A percentile compares a stretch with the other conserved stretches of the same genome.
These are phyloP conservation scores for Phaethon lepturus DNA, from an alignment of 2,113 vertebrate species.

Conservation along the genomic window DNA sequence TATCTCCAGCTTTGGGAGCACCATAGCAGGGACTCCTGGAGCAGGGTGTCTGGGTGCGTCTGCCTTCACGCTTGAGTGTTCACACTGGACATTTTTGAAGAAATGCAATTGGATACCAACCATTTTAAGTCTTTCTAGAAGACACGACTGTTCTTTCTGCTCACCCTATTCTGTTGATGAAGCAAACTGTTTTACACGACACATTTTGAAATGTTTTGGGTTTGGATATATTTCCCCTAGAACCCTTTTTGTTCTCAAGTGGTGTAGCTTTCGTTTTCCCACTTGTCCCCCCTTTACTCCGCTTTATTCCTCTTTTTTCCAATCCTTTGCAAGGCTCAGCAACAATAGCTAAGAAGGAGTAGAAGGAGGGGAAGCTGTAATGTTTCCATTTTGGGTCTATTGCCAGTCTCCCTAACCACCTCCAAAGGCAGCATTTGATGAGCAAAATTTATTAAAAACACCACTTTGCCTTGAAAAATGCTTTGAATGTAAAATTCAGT, in stretches of 20 bases:
- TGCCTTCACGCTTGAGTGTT: fast-evolving
- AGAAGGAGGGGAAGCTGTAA: neutral
- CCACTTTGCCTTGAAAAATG: neutral
- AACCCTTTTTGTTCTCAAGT: neutral
- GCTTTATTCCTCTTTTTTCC: neutral
- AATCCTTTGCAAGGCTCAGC: neutral
- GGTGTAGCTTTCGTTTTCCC: neutral
- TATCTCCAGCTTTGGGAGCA: neutral
- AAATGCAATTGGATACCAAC: fast-evolving
- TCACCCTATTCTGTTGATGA: neutral
- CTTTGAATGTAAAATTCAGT: neutral
- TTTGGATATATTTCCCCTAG: neutral
- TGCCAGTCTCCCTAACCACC: neutral
- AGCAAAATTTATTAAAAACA: neutral
- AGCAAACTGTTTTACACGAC: neutral
- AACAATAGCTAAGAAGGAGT: neutral
- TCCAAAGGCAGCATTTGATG: neutral
- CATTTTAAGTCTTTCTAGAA: neutral
- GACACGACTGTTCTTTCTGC: neutral
- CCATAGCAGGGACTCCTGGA: neutral
- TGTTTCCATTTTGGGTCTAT: neutral
- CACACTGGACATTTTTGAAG: neutral
- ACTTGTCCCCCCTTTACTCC: neutral
- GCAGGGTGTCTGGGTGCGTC: fast-evolving
- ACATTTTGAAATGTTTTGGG: neutral